Base-by-base conservation (phyloP, 1,140 invertebrate genomes). In the Ephestia elutella region DNA sequence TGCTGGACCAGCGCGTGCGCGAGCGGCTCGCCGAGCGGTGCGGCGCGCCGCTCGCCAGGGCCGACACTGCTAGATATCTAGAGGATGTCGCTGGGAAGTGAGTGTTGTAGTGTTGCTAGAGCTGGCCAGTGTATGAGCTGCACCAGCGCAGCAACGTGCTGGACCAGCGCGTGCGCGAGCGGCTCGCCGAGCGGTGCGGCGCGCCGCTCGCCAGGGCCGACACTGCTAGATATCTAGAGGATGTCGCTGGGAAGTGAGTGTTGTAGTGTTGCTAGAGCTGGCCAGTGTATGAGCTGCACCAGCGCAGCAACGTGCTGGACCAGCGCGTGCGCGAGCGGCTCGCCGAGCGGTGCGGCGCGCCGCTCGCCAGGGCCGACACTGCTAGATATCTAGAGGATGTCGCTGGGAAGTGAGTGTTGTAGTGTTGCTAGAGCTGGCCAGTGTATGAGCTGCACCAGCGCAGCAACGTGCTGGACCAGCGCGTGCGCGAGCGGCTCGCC, bases 81-180 rank as follows among this genome's bases (percentile, higher is more conserved):
- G 82, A 85, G 58, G 76, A 83, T 32, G 38, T 54, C 0, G 65
- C 66, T n/a, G 60, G 63, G 70, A 82, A 72, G 82, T 85, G 35
- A 56, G 68, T 62, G 0, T 38, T 25, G 19, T n/a, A 25, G 8
- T 28, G 25, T 28, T 8, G 25, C 3, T 3, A 5, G 25, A 28
- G 3, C 25, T 5, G 3, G 3, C 3, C 25, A 3, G 25, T 8
- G 3, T 8, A 28, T 28, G 3, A 28, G 3, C 25, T 28, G 25
- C 95, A 96, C 79, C 91, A 93, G 65, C 71, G 85, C 10, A 95
- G 94, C 79, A 95, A 94, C 75, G 90, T 89, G 25, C 84, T 91
- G 32, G 95, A 96, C 86, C 82, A 91, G 49, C 71, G 80, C 5
- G 73, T 96, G 49, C 90, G 94, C 59, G 88, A 87, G 66, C 79